Conservation (phyloP, 92 coral and sea anemone genomes). For the Epizoanthus fatuus region DNA sequence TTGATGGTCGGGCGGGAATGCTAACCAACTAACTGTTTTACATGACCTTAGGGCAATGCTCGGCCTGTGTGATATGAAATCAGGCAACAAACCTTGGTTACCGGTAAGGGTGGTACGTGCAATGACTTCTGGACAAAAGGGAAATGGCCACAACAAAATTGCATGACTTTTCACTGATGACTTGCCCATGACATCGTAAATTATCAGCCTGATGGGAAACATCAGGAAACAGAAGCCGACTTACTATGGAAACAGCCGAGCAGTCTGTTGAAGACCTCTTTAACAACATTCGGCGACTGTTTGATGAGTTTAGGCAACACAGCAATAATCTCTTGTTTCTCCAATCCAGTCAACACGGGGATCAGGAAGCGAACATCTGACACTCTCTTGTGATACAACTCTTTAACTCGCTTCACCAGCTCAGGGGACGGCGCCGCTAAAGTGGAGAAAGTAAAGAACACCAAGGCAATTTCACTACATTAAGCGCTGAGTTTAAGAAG, state of each 20-base stretch:
- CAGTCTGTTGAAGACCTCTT: constrained; percentile 95
- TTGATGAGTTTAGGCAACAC: constrained; percentile 98
- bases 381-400: constrained; percentile 97
- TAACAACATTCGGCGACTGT: constrained; percentile 99
- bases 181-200: too few species aligned
- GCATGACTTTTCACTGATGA: too few species aligned
- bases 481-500: too few species aligned
- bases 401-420: constrained; percentile 95
- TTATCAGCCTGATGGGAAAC: background rate
- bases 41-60: too few species aligned
- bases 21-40: too few species aligned
- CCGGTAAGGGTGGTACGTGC: too few species aligned
- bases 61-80: too few species aligned
- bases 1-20: too few species aligned
- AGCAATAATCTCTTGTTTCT: constrained; percentile 95
- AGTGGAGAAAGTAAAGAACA: background rate
- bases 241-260: constrained; percentile 98
- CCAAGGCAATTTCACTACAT: too few species aligned
- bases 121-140: too few species aligned
- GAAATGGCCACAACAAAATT: too few species aligned
- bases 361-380: constrained; percentile 98
- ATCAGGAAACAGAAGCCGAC: constrained; percentile 3
- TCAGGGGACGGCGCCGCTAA: constrained; percentile 94
- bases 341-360: constrained; percentile 96
- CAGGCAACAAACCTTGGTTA: too few species aligned